Base-by-base conservation (phyloP, 2,888 invertebrate species). In the Plagodis dolabraria region DNA sequence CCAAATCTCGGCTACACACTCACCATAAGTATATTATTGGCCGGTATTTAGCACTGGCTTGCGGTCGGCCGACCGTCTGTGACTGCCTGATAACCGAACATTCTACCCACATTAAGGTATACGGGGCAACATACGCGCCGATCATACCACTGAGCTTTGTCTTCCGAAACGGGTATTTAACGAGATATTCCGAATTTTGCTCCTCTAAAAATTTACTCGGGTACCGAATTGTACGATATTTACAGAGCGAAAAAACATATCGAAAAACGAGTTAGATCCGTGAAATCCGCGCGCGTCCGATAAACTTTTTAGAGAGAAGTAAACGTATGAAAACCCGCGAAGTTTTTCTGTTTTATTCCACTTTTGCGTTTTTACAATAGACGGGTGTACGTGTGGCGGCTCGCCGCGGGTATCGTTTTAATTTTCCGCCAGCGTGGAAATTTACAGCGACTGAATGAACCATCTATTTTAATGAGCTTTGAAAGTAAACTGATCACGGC, bases 401-500 rank as follows among this genome's bases (percentile, higher is more conserved):
- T 70, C 79, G 91, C 92, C 87, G 71, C 86, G 87, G 90, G 92
- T 85, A 83, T 80, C 85, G 83, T 92, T 92, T 92, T 92, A 92
- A 92, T 92, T 92, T 92, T 92, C 92, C 92, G 92, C 87, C 77
- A 75, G 80, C 77, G 78, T 81, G 84, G 78, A 88, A 88, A 87
- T 89, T 83, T 87, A 88, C 85, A 85, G 85, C 80, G 81, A 81
- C 80, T 78, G 86, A 92, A 90, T 87, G 90, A 87, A 89, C 86
- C 86, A 85, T 91, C 89, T 89, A 87, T 90, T 92, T 92, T 92
- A 92, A 92, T 91, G 92, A 92, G 89, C 87, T 87, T 84, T 85
- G 87, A 89, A 89, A 90, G 88, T 89, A 89, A 89, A 89, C 86
- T 87, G 86, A 89, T 90, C 85, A 82, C 79, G 76, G 71, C 67